These are phyloP conservation scores for Eupithecia tripunctaria DNA, from an alignment of 2,888 invertebrate genomes.

Conservation along the genomic window DNA sequence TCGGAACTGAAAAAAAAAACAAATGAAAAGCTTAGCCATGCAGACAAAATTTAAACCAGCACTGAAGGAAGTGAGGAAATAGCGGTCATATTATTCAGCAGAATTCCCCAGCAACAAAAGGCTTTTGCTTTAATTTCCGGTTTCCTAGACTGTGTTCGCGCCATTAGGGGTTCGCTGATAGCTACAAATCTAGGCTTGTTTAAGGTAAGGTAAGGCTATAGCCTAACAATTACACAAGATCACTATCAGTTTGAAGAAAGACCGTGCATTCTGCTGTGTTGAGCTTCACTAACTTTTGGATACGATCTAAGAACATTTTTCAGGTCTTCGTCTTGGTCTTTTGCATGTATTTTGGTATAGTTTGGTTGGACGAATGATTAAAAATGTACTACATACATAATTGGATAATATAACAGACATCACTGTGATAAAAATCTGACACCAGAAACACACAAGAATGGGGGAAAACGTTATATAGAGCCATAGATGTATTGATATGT, in stretches of 20 bases:
- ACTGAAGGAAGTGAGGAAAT: constrained; percentile 7
- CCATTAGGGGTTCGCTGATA: constrained; percentile 54
- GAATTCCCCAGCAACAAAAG: constrained; percentile 35
- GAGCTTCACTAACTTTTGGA: constrained; percentile 26
- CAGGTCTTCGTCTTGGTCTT: constrained; percentile 10
- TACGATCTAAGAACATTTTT: constrained; percentile 34
- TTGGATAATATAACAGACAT: too few species aligned
- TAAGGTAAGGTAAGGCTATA: constrained; percentile 42
- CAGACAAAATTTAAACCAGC: background rate
- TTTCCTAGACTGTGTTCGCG: constrained; percentile 57
- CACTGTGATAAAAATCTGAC: too few species aligned
- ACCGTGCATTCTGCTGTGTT: constrained; percentile 24
- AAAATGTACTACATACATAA: background rate
- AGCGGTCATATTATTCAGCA: constrained; percentile 17
- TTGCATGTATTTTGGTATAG: constrained; percentile 15
- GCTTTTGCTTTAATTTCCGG: constrained; percentile 60
- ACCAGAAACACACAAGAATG: too few species aligned
- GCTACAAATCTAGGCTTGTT: constrained; percentile 52
- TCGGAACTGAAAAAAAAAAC: background rate
- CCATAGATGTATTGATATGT: too few species aligned
- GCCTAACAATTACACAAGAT: constrained; percentile 43
- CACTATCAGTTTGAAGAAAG: constrained; percentile 35
- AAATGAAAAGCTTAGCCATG: background rate
- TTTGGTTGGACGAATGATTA: background rate
- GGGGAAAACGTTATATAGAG: too few species aligned